phyloP scores from a whole-genome alignment of 2,888 invertebrate genomes.

The Thymelicus lineola region DNA sequence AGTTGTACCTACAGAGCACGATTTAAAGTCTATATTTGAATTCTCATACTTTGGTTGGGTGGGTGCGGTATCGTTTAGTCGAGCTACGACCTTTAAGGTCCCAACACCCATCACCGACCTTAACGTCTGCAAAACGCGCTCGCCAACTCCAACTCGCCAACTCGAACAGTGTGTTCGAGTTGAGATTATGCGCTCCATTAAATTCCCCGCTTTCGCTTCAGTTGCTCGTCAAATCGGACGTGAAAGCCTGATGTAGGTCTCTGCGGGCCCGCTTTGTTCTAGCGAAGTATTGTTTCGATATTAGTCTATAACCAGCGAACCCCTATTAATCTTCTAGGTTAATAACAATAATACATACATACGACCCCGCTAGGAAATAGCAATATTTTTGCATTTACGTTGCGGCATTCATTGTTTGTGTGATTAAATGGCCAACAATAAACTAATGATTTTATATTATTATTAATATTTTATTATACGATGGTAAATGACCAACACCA shows the following conservation, averaged over 20 bases:
- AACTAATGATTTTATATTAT: too few relatives aligned
- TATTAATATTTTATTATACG: too few relatives aligned
- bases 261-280: constrained; percentile 22
- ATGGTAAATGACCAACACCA: too few relatives aligned
- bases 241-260: constrained; percentile 31
- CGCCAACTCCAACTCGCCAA: neutral
- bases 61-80: too few relatives aligned
- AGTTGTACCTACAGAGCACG: too few relatives aligned
- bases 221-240: constrained; percentile 21
- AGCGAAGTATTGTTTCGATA: constrained; percentile 19
- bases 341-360: neutral
- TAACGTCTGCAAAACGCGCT: neutral
- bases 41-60: too few relatives aligned
- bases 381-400: too few relatives aligned
- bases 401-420: too few relatives aligned
- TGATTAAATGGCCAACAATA: too few relatives aligned
- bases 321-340: constrained; percentile 4
- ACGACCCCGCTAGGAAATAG: neutral
- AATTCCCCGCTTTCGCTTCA: constrained; percentile 20
- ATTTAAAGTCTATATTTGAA: too few relatives aligned
- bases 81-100: too few relatives aligned
- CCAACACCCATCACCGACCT: too few relatives aligned
- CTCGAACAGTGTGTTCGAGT: neutral
- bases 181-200: constrained; percentile 24
- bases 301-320: constrained; percentile 1